A percentile compares a stretch with the other conserved stretches of the same genome.
phyloP scores from a whole-genome alignment of 2,888 invertebrate species.

The Parthenolecanium corni region DNA sequence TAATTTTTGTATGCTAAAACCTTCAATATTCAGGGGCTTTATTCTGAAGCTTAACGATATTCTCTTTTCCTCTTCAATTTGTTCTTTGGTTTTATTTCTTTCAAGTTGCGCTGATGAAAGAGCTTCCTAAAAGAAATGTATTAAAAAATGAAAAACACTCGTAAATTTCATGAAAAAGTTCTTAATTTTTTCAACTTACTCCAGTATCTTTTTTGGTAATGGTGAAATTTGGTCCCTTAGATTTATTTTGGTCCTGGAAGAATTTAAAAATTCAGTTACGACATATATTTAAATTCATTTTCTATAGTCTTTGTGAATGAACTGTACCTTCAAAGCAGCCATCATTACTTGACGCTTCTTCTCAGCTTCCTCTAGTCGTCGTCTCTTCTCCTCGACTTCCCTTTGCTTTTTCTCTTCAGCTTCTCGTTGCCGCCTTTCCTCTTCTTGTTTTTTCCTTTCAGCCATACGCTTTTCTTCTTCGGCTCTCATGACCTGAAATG shows the following conservation, averaged over 20 bases:
- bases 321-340: conserved; percentile 67
- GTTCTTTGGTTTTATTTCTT: conserved; percentile 98
- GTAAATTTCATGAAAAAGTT: too few relatives aligned
- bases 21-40: conserved; percentile 76
- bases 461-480: conserved; percentile 94
- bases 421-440: conserved; percentile 85
- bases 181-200: conserved; percentile 44
- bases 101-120: conserved; percentile 86
- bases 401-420: conserved; percentile 91
- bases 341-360: conserved; percentile 92
- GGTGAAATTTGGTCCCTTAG: conserved; percentile 78
- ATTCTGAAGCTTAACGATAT: conserved; percentile 92
- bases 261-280: too few relatives aligned
- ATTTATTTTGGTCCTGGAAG: conserved; percentile 57
- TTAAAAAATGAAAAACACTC: too few relatives aligned
- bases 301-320: too few relatives aligned
- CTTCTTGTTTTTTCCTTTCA: conserved; percentile 88
- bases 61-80: conserved; percentile 97
- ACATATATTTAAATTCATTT: too few relatives aligned
- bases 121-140: conserved; percentile 51
- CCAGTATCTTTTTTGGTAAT: conserved; percentile 74
- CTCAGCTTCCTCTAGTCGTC: conserved; percentile 86
- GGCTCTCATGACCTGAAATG: conserved; percentile 61
- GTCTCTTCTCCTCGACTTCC: conserved; percentile 87
- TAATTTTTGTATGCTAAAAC: conserved; percentile 64